These are phyloP conservation scores for Silurus aristotelis DNA, from an alignment of 2,797 vertebrate species.

Conservation along the genomic window DNA sequence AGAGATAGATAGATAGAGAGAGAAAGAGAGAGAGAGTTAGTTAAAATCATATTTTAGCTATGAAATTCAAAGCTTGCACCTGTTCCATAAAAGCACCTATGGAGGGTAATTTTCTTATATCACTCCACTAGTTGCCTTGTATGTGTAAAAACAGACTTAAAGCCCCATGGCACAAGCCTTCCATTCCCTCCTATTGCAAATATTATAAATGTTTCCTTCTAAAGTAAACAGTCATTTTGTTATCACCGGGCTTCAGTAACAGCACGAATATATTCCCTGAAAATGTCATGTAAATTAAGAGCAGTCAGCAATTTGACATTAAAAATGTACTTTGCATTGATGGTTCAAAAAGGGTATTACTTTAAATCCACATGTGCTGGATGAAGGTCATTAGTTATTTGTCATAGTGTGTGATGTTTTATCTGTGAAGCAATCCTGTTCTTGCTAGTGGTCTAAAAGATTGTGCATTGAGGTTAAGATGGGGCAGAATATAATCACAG, in stretches of 20 bases:
- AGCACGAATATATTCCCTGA: neutral
- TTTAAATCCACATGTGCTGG: slow-evolving; percentile 16
- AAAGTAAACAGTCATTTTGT: slow-evolving; percentile 35
- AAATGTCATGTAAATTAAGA: slow-evolving; percentile 29
- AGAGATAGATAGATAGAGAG: neutral
- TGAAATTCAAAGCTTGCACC: slow-evolving; percentile 25
- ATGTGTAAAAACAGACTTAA: neutral
- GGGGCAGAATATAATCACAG: slow-evolving; percentile 46
- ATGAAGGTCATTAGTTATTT: slow-evolving; percentile 26
- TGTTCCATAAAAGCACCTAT: slow-evolving; percentile 20
- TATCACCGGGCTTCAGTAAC: slow-evolving; percentile 16
- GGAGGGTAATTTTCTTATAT: neutral
- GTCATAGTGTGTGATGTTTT: neutral
- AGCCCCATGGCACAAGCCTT: neutral
- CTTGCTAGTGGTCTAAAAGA: neutral
- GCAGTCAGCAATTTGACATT: slow-evolving; percentile 29
- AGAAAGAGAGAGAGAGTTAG: slow-evolving; percentile 14
- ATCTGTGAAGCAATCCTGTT: neutral
- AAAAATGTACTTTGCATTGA: neutral
- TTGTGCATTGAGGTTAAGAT: slow-evolving; percentile 39
- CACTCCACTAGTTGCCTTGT: neutral
- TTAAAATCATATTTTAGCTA: neutral
- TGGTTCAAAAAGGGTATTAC: neutral
- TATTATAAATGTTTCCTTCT: slow-evolving; percentile 13
- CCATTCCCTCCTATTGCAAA: neutral